A percentile compares a stretch with the other conserved stretches of the same genome.
Conservation (phyloP, 2,888 invertebrate species). For the Tetramorium bicarinatum region DNA sequence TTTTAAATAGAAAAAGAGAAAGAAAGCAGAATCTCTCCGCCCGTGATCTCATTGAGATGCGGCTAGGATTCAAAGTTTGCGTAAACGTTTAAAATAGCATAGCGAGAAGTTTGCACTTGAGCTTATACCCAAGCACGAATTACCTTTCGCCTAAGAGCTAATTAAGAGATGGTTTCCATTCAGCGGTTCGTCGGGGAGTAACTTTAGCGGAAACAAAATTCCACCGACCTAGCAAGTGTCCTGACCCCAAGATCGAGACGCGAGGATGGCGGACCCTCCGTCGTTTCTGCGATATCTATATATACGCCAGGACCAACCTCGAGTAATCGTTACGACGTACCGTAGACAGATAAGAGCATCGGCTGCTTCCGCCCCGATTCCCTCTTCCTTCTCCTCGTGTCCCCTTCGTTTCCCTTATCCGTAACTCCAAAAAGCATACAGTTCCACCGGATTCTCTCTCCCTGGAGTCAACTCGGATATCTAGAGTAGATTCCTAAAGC, state of each 20-base stretch:
- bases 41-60: conserved; percentile 60
- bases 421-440: conserved; percentile 72
- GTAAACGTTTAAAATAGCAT: conserved; percentile 72
- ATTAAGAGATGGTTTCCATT: conserved; percentile 70
- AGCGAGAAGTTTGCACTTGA: conserved; percentile 71
- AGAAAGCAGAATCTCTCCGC: neutral
- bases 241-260: conserved; percentile 66
- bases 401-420: conserved; percentile 67
- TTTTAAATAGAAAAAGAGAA: conserved; percentile 6
- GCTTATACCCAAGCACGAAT: conserved; percentile 73
- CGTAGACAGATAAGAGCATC: conserved; percentile 81
- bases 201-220: conserved; percentile 62
- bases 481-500: conserved; percentile 77
- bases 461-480: conserved; percentile 76
- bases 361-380: conserved; percentile 70
- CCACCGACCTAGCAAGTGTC: conserved; percentile 64
- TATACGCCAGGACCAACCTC: conserved; percentile 70
- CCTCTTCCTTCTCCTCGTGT: conserved; percentile 33
- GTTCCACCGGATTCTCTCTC: conserved; percentile 75
- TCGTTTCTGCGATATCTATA: conserved; percentile 46
- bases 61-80: conserved; percentile 70
- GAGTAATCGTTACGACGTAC: conserved; percentile 82
- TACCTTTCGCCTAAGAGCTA: conserved; percentile 77
- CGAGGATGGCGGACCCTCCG: conserved; percentile 58
- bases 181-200: conserved; percentile 57